Percentiles rank a stretch among this genome's conserved stretches.
phyloP scores from a whole-genome alignment of 2,113 vertebrate genomes.

The Platycercus adscitus region DNA sequence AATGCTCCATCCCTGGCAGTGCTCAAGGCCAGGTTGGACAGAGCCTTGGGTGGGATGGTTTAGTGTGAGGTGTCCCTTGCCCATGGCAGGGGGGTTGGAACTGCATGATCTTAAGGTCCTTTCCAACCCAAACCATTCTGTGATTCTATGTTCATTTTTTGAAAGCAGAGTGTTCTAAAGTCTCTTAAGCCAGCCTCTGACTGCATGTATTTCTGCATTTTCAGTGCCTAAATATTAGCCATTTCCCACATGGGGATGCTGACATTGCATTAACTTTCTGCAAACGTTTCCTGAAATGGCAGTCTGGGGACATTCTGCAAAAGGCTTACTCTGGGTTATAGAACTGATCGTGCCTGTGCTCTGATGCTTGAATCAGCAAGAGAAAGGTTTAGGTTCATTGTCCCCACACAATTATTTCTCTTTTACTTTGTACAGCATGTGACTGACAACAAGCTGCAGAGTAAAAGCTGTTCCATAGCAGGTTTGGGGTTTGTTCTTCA shows the following conservation, averaged over 20 bases:
- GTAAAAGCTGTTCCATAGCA: neutral
- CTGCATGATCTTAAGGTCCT: neutral
- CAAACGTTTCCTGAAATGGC: neutral
- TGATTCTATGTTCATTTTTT: neutral
- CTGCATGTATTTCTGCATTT: neutral
- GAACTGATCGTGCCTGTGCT: neutral
- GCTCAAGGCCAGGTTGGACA: neutral
- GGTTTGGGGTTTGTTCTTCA: neutral
- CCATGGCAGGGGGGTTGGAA: neutral
- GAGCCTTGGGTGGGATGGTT: neutral
- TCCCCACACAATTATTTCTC: neutral
- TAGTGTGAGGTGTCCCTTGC: neutral
- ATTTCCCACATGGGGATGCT: neutral
- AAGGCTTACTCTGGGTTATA: conserved; percentile 3
- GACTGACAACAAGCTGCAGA: neutral
- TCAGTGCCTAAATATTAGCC: neutral
- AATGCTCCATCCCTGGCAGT: neutral
- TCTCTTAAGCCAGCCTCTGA: neutral
- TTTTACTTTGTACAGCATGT: neutral
- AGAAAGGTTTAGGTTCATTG: conserved; percentile 22
- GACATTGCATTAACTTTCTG: neutral
- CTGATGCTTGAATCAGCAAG: conserved; percentile 32
- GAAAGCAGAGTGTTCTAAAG: neutral
- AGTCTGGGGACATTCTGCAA: conserved; percentile 3
- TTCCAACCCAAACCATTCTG: neutral